Percentiles rank a stretch among this genome's conserved stretches.
phyloP scores from a whole-genome alignment of 2,113 vertebrate genomes.

The Austrofundulus limnaeus region DNA sequence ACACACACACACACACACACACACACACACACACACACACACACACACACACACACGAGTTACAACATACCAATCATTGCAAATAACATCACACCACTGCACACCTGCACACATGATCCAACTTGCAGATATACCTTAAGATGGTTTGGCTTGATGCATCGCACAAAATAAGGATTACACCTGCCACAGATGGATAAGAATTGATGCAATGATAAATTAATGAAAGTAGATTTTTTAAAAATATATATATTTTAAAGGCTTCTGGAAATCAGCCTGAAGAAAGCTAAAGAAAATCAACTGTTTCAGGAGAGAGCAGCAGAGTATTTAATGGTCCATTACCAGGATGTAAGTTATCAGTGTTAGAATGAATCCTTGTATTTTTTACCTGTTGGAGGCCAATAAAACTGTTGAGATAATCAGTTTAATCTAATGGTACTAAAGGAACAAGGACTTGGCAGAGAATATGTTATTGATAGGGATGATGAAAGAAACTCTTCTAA shows the following conservation, averaged over 20 bases:
- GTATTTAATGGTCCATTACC: background rate
- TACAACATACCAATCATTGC: background rate
- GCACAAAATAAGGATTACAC: conserved; percentile 94
- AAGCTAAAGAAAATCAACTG: background rate
- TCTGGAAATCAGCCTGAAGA: background rate
- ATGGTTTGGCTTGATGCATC: conserved; percentile 97
- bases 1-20: conserved; percentile 9
- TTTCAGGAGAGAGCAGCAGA: background rate
- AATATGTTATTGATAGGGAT: conserved; percentile 1
- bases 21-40: conserved; percentile 29
- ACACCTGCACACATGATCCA: conserved; percentile 38
- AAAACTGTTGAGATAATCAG: conserved; percentile 8
- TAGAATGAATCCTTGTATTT: background rate
- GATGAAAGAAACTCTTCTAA: background rate
- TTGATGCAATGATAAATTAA: conserved; percentile 23
- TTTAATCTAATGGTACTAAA: background rate
- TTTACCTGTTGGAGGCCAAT: conserved; percentile 7
- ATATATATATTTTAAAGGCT: background rate
- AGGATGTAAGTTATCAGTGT: background rate
- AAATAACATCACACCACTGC: conserved; percentile 16
- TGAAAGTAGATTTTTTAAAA: background rate
- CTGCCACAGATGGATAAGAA: conserved; percentile 74
- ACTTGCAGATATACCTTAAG: conserved; percentile 85
- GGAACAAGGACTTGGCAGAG: background rate
- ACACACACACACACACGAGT: background rate